These are phyloP conservation scores for Thalassoma bifasciatum DNA, from an alignment of 2,113 vertebrate species.

Conservation along the genomic window DNA sequence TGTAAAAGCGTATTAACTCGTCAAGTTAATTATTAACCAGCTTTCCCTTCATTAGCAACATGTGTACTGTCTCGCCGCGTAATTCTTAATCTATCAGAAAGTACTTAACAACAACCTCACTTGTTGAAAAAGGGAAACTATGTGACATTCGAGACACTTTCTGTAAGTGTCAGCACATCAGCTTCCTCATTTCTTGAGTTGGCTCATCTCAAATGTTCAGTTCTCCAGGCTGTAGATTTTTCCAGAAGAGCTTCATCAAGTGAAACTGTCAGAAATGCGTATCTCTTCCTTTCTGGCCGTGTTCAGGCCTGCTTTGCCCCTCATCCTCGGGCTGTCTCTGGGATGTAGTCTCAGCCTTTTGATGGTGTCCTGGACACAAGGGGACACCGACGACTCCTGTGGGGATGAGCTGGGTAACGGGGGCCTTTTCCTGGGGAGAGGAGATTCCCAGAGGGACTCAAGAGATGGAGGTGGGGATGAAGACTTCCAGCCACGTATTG, in stretches of 20 bases:
- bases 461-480: slow-evolving; percentile 69
- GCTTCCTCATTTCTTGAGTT: neutral
- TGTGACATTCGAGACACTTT: slow-evolving; percentile 6
- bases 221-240: neutral
- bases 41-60: neutral
- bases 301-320: slow-evolving; percentile 91
- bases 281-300: slow-evolving; percentile 85
- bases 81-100: neutral
- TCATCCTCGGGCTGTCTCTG: slow-evolving; percentile 93
- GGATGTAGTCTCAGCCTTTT: slow-evolving; percentile 95
- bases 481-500: slow-evolving; percentile 87
- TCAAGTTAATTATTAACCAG: neutral
- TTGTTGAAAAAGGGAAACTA: neutral
- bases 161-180: neutral
- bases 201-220: neutral
- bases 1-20: neutral
- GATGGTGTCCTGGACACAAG: slow-evolving; percentile 93
- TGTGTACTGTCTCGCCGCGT: neutral
- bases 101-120: neutral
- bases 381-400: slow-evolving; percentile 84
- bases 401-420: slow-evolving; percentile 73
- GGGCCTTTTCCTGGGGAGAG: slow-evolving; percentile 65
- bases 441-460: slow-evolving; percentile 51
- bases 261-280: slow-evolving; percentile 81
- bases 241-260: slow-evolving; percentile 3